Percentiles rank a stretch among this genome's conserved stretches.
Conservation (phyloP, 2,113 vertebrate genomes). For the Proteles cristata region DNA sequence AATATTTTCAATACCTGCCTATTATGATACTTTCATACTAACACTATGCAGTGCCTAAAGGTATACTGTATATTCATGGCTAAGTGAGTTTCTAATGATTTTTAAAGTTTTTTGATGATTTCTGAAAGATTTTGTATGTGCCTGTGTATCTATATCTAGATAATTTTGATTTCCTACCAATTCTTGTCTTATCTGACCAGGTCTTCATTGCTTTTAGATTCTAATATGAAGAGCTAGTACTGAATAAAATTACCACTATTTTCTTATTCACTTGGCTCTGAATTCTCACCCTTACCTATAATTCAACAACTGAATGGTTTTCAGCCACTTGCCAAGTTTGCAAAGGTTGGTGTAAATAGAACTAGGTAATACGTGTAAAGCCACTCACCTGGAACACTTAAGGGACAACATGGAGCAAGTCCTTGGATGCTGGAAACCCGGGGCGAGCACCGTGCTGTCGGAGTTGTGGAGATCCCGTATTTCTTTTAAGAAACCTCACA, state of each 20-base stretch:
- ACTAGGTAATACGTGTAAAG: background rate
- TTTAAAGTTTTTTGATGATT: background rate
- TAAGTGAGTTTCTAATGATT: background rate
- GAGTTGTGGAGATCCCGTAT: no score
- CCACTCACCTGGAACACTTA: background rate
- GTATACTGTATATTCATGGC: background rate
- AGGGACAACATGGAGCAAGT: background rate
- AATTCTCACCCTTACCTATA: background rate
- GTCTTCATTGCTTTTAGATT: background rate
- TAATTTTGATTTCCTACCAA: background rate
- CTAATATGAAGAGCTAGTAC: background rate
- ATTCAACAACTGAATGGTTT: background rate
- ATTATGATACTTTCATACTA: background rate
- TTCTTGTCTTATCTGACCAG: background rate
- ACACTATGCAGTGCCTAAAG: background rate
- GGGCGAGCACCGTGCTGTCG: accelerated
- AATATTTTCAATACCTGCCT: background rate
- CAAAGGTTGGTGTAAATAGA: background rate
- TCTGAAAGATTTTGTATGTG: background rate
- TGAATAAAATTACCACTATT: background rate
- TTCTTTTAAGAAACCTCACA: background rate
- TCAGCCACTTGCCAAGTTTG: background rate
- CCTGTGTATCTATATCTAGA: background rate
- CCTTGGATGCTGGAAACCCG: background rate
- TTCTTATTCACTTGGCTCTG: background rate